These are phyloP conservation scores for Drosophila setosimentum DNA, from an alignment of 2,888 invertebrate genomes.

Conservation along the genomic window DNA sequence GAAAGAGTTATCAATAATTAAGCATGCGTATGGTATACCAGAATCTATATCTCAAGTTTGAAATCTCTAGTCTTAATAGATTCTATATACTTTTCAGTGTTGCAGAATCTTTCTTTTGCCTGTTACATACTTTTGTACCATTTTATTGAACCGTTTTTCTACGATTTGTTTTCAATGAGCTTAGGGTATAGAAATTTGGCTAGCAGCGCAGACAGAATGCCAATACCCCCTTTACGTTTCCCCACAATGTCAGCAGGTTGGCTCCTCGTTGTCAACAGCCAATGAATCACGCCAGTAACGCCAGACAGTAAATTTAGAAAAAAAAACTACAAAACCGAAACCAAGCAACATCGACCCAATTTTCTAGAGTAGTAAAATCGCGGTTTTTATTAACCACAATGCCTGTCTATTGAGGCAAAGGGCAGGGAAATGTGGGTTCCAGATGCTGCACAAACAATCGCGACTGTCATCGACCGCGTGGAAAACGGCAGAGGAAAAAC, in stretches of 20 bases:
- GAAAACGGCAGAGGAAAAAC: constrained; percentile 30
- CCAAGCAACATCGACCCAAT: constrained; percentile 64
- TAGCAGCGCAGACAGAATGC: constrained; percentile 53
- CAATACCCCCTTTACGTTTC: background rate
- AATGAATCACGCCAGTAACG: constrained; percentile 60
- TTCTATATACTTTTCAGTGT: background rate
- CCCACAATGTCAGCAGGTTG: constrained; percentile 16
- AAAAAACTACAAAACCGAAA: constrained; percentile 32
- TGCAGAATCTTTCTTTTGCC: too few relatives aligned
- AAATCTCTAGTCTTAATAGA: background rate
- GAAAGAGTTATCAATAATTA: background rate
- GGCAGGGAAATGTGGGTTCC: constrained; percentile 1
- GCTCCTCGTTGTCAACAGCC: constrained; percentile 54
- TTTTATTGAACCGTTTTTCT: background rate
- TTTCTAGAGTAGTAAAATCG: constrained; percentile 67
- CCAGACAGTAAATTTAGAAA: constrained; percentile 61
- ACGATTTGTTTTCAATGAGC: background rate
- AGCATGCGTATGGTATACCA: too few relatives aligned
- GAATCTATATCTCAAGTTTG: background rate
- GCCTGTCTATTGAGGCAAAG: constrained; percentile 54
- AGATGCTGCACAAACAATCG: constrained; percentile 41
- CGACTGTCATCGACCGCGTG: constrained; percentile 59
- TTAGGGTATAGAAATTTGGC: constrained; percentile 36
- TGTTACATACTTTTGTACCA: too few relatives aligned
- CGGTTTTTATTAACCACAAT: constrained; percentile 73